A percentile compares a stretch with the other conserved stretches of the same genome.
Evolutionary conservation across 2,888 invertebrate genomes (phyloP).

Genomic region (Gastrophysa polygoni): DNA sequence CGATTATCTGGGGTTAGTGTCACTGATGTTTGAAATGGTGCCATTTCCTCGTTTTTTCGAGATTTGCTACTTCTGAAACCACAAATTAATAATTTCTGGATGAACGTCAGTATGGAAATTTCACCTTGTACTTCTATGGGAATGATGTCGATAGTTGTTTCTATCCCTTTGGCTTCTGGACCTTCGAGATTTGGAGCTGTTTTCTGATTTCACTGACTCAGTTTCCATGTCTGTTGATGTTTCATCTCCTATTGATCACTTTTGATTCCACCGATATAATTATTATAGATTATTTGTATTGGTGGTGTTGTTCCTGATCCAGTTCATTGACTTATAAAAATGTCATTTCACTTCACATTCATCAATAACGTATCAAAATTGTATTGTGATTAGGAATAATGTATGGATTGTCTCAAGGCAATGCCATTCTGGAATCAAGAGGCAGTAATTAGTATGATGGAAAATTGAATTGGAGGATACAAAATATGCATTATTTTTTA

Average conservation of each 20-base stretch:
- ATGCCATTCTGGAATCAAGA: too few relatives aligned
- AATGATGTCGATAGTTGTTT: constrained; percentile 67
- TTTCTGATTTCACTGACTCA: constrained; percentile 91
- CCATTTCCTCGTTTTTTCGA: constrained; percentile 73
- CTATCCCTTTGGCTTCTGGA: constrained; percentile 66
- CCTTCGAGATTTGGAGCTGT: constrained; percentile 81
- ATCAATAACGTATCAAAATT: too few relatives aligned
- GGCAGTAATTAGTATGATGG: too few relatives aligned
- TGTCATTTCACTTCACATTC: too few relatives aligned
- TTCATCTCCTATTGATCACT: constrained; percentile 57
- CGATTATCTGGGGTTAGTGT: constrained; percentile 79
- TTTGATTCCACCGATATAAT: neutral
- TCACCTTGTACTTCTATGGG: constrained; percentile 73
- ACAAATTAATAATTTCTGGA: neutral
- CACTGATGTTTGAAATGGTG: constrained; percentile 86
- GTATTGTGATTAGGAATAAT: too few relatives aligned
- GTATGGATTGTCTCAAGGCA: too few relatives aligned
- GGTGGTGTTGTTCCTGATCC: neutral
- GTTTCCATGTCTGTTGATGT: constrained; percentile 79
- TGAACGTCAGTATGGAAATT: too few relatives aligned
- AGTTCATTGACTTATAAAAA: neutral
- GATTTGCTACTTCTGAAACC: constrained; percentile 65
- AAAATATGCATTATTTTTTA: too few relatives aligned
- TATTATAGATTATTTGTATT: neutral
- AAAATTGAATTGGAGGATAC: too few relatives aligned